A percentile compares a stretch with the other conserved stretches of the same genome.
phyloP scores from a whole-genome alignment of 1,140 invertebrate species.

The Centruroides vittatus region DNA sequence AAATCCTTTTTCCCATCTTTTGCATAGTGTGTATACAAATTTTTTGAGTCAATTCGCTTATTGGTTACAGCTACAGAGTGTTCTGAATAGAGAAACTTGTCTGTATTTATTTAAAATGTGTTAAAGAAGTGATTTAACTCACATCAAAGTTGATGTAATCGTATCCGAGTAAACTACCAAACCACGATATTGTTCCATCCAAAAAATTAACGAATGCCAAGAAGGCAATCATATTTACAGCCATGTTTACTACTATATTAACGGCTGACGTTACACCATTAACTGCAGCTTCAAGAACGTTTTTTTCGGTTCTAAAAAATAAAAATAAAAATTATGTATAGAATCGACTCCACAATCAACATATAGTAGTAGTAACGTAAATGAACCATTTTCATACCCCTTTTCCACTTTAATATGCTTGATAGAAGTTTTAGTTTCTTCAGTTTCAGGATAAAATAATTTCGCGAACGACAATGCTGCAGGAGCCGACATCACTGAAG shows the following conservation, averaged over 20 bases:
- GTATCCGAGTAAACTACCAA: neutral
- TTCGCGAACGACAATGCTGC: slow-evolving; percentile 76
- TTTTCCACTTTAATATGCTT: slow-evolving; percentile 35
- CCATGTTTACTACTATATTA: slow-evolving; percentile 60
- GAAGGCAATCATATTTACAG: slow-evolving; percentile 81
- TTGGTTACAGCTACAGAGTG: too few relatives aligned
- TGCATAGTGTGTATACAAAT: too few relatives aligned
- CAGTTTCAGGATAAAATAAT: slow-evolving; percentile 75
- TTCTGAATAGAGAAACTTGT: too few relatives aligned
- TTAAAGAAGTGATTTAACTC: neutral
- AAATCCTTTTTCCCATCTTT: too few relatives aligned
- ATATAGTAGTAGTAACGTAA: too few relatives aligned
- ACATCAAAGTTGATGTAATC: neutral
- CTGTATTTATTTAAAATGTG: too few relatives aligned
- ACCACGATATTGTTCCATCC: slow-evolving; percentile 54
- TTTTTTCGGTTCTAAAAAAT: slow-evolving; percentile 43
- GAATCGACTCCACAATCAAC: too few relatives aligned
- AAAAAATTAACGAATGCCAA: slow-evolving; percentile 69
- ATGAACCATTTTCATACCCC: slow-evolving; percentile 15
- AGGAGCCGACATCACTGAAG: slow-evolving; percentile 88
- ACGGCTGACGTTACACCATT: slow-evolving; percentile 74
- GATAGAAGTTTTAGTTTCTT: slow-evolving; percentile 49
- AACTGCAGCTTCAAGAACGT: slow-evolving; percentile 54
- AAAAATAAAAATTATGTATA: too few relatives aligned
- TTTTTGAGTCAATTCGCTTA: too few relatives aligned